Evolutionary conservation across 2,888 invertebrate species (phyloP).

Genomic region (Mesorhabditis sp.): DNA sequence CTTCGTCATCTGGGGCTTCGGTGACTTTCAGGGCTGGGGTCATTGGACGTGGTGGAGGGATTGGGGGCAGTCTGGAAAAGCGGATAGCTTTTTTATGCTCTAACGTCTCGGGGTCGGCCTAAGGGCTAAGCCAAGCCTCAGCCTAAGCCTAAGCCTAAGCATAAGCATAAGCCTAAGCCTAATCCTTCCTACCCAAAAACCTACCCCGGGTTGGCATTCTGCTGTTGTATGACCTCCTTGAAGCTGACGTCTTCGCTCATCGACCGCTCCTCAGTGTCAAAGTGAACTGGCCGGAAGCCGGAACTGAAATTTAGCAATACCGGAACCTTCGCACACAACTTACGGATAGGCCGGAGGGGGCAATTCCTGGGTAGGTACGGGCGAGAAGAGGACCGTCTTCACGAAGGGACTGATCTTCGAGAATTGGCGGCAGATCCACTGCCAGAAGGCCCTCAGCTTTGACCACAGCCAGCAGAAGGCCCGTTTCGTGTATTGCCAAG

Average conservation of each 20-base stretch:
- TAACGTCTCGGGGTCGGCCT: not conserved
- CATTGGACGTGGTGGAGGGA: not conserved
- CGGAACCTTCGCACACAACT: not conserved
- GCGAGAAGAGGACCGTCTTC: not conserved
- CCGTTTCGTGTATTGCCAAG: not conserved
- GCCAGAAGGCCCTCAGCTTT: not conserved
- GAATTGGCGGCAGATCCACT: not conserved
- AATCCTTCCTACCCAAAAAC: not conserved
- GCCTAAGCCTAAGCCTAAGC: not conserved
- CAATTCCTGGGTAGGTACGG: not conserved
- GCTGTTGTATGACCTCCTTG: not conserved
- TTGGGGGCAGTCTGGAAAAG: not conserved
- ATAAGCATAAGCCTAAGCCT: not conserved
- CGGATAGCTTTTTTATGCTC: not conserved
- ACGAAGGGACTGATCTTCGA: not conserved
- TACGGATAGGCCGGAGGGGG: not conserved
- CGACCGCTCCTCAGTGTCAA: not conserved
- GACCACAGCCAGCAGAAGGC: not conserved
- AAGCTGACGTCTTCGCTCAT: not conserved
- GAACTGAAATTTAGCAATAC: not conserved
- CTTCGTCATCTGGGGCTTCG: not conserved
- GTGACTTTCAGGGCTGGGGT: conserved; percentile 5
- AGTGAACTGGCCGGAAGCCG: not conserved
- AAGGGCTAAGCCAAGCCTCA: not conserved
- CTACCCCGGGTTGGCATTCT: not conserved